Percentiles rank a stretch among this genome's conserved stretches.
phyloP scores from a whole-genome alignment of 2,797 vertebrate species.

The Acanthiza pusilla region DNA sequence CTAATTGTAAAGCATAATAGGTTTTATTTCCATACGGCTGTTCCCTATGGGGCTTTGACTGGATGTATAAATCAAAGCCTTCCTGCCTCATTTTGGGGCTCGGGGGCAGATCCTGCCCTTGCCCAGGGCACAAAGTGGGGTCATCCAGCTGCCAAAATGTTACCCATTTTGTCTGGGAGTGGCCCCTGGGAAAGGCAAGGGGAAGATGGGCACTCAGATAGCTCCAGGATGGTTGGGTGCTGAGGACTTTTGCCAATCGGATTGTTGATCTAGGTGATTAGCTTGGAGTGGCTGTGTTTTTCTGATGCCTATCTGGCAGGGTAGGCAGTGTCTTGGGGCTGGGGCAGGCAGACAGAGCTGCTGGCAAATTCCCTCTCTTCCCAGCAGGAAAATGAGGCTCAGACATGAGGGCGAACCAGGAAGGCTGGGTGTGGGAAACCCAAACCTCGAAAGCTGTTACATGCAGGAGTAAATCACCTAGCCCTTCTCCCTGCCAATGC shows the following conservation, averaged over 20 bases:
- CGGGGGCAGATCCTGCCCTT: background rate
- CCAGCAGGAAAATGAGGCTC: background rate
- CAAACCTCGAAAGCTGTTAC: background rate
- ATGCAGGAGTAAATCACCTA: background rate
- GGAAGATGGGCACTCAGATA: background rate
- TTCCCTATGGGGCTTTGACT: background rate
- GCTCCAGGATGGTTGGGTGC: background rate
- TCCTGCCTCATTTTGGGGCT: background rate
- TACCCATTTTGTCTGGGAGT: background rate
- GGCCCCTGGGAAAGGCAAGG: background rate
- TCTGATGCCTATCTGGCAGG: background rate
- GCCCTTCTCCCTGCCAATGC: background rate
- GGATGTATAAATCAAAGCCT: constrained; percentile 2
- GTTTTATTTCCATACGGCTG: background rate
- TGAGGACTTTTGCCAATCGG: background rate
- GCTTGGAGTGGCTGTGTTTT: fast-evolving
- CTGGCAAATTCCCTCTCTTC: background rate
- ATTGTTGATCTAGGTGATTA: background rate
- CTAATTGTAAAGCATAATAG: background rate
- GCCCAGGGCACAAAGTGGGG: background rate
- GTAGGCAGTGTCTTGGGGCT: background rate
- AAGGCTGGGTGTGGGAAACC: background rate
- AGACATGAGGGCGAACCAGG: background rate
- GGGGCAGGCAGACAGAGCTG: background rate
- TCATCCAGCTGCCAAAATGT: background rate